Evolutionary conservation across 2,797 vertebrate genomes (phyloP), one percentile per base, ranked within the genome.

Genomic region (Enteromius viviparus): DNA sequence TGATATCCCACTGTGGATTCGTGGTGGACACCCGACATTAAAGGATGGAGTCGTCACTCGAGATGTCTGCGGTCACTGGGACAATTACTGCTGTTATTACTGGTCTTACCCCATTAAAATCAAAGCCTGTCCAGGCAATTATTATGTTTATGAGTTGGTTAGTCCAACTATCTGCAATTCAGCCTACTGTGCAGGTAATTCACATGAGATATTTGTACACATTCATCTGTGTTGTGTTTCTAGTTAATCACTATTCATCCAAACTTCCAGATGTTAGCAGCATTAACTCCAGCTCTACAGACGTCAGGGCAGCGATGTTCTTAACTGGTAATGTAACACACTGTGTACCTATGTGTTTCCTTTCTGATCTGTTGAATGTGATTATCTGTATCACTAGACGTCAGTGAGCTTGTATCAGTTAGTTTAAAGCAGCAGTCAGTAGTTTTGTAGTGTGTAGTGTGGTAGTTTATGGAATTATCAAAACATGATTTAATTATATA

Each of bases 1-100:
- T 42, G 11, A 81, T 21, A 3, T 17, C 7, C 34, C 79, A 9
- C 47, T 85, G 3, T 85, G 84, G 84, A 53, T 82, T 6, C 71
- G 64, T 32, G 55, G 45, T n/a, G 47, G 79, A 34, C 84, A 85
- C 49, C 84, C 84, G 12, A n/a, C 1, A 12, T 26, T 68, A 0
- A 0, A 0, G 0, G 71, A 76, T 21, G 72, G 72, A 58, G 34
- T 55, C 21, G 72, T 76, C 51, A 58, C 19, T 21, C 49, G 72
- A 34, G 12, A 47, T 47, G 47, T 47, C 47, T 47, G 47, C 2
- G 47, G 34, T 34, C 34, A 34, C 34, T 34, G 34, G 34, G 4
- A 34, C 34, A 34, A 34, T 34, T 34, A 34, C 34, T 34, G 34
- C 34, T 34, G 34, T 34, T 34, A 34, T 34, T 34, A 34, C 34